phyloP scores from a whole-genome alignment of 2,888 invertebrate genomes.

The Heliconius ismenius region DNA sequence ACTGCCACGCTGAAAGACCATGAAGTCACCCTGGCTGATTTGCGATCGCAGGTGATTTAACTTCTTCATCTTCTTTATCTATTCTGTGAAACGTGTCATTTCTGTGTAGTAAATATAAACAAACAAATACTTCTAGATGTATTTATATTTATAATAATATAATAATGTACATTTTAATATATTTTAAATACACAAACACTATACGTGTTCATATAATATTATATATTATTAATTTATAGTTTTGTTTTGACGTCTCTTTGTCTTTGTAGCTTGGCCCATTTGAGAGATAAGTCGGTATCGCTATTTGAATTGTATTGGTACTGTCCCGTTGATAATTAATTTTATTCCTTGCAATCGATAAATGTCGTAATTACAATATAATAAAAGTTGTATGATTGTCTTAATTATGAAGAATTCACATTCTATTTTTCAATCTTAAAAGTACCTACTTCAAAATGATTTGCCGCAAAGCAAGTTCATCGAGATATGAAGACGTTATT shows the following conservation, averaged over 20 bases:
- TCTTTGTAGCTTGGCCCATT: neutral
- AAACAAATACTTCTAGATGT: no score
- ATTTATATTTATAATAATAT: no score
- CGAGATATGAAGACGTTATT: conserved; percentile 61
- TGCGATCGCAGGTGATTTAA: conserved; percentile 71
- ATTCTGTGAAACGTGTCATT: neutral
- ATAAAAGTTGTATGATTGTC: neutral
- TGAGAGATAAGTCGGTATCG: neutral
- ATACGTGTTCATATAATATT: no score
- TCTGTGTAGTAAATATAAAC: no score
- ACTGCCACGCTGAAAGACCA: conserved; percentile 83
- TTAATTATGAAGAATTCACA: neutral
- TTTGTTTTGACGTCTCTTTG: neutral
- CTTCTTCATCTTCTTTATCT: neutral
- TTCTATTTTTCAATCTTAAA: neutral
- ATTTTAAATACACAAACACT: no score
- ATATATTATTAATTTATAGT: no score
- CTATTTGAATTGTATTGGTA: neutral
- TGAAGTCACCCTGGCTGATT: conserved; percentile 83
- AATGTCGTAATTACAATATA: neutral
- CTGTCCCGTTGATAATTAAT: neutral
- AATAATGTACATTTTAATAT: no score
- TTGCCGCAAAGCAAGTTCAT: conserved; percentile 45
- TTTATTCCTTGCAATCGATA: neutral
- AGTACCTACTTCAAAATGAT: conserved; percentile 28